A percentile compares a stretch with the other conserved stretches of the same genome.
These are phyloP conservation scores for Habropoda laboriosa DNA, from an alignment of 1,140 invertebrate genomes.

Conservation along the genomic window DNA sequence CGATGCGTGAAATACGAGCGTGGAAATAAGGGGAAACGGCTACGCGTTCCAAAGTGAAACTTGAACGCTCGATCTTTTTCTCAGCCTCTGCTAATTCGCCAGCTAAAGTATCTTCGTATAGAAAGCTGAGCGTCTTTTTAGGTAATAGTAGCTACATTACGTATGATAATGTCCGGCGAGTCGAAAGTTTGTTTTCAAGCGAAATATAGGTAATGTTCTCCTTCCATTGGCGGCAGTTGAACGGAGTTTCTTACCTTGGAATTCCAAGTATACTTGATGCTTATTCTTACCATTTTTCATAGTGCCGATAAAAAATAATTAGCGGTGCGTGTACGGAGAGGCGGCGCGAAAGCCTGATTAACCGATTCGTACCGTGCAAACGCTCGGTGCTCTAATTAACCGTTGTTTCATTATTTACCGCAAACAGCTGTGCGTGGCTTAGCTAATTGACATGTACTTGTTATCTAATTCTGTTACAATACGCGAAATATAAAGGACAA, in stretches of 20 bases:
- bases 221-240: neutral
- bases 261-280: neutral
- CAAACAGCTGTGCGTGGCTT: no score
- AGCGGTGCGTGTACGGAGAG: neutral
- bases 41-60: no score
- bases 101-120: neutral
- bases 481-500: no score
- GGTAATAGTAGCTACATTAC: no score
- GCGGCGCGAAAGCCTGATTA: no score
- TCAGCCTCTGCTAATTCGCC: neutral
- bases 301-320: neutral
- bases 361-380: no score
- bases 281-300: no score
- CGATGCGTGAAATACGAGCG: conserved; percentile 4
- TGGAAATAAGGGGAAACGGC: neutral
- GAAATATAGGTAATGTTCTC: neutral
- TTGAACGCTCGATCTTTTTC: neutral
- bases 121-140: neutral
- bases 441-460: no score
- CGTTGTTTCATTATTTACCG: no score
- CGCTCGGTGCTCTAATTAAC: conserved; percentile 19
- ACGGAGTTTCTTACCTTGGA: neutral
- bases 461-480: no score
- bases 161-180: neutral
- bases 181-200: conserved; percentile 9